Base-by-base conservation (phyloP, 1,140 invertebrate genomes). In the Drosophila ironensis region DNA sequence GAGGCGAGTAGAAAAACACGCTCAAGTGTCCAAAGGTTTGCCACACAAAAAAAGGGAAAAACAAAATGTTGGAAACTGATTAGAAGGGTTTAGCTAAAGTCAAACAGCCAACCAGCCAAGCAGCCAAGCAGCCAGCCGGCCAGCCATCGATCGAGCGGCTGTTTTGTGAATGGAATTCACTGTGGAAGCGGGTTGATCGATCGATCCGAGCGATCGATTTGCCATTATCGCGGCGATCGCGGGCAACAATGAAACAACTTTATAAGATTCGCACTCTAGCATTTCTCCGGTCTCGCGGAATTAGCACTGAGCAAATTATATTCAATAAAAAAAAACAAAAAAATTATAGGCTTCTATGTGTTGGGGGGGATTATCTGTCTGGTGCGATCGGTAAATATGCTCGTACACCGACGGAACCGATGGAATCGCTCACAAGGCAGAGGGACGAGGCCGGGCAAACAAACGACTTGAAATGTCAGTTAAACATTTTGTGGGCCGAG, bases 101-200 rank as follows among this genome's bases (percentile, higher is more conserved):
- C 60, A 63, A 42, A 48, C 30, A n/a, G n/a, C n/a, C 28, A 4
- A 12, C 28, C 28, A 12, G 56, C 33, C 54, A 14, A 9, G 35
- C 47, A 50, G 33, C 30, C 51, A 25, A n/a, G n/a, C 28, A 4
- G 28, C 28, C 28, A 12, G 56, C 33, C 54, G n/a, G 12, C 52
- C 47, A 50, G 33, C 30, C 51, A 25, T 53, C 59, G 41, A 25
- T 53, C 59, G 41, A 30, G 35, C 54, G 54, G 46, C 60, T 77
- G 73, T 76, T 87, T 87, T 87, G 73, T 87, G 82, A 87, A 87
- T 87, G 82, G 78, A 76, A 68, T 63, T 64, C 59, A 63, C 41
- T 63, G 42, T 61, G 41, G 17, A 33, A 47, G 16, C 30, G 16
- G 57, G 11, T 20, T 61, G 56, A 63, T 47, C 8, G 56, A 61